phyloP scores from a whole-genome alignment of 92 coral and sea anemone genomes.

The Siderastrea siderea region DNA sequence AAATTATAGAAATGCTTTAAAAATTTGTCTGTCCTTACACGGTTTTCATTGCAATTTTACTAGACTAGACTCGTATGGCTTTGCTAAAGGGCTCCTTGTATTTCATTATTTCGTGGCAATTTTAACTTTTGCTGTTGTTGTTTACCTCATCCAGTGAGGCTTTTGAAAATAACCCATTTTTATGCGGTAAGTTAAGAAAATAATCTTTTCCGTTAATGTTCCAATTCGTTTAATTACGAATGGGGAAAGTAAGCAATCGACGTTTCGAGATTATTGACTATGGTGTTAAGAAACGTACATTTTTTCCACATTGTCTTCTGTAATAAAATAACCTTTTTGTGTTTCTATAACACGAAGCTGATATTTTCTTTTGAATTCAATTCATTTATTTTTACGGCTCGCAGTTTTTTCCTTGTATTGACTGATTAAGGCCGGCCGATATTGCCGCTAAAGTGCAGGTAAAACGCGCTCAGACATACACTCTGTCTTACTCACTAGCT shows the following conservation, averaged over 20 bases:
- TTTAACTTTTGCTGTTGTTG: background rate
- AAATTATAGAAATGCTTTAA: background rate
- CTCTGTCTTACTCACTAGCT: background rate
- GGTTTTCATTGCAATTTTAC: background rate
- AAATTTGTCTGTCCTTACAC: background rate
- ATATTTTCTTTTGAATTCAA: background rate
- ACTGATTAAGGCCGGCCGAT: background rate
- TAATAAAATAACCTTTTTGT: background rate
- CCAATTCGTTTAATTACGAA: too few species aligned
- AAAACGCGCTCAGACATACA: background rate
- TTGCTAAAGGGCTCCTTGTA: background rate
- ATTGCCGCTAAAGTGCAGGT: slow-evolving; percentile 2
- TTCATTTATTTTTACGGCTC: background rate
- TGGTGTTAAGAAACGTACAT: too few species aligned
- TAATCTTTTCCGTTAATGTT: background rate
- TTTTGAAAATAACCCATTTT: background rate
- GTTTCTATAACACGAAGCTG: background rate
- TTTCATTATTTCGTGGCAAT: background rate
- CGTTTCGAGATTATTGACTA: too few species aligned
- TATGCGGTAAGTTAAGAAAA: background rate
- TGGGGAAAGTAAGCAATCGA: background rate
- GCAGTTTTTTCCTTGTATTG: background rate
- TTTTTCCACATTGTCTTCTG: background rate
- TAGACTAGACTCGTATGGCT: background rate
- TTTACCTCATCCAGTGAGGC: slow-evolving; percentile 3